phyloP scores from a whole-genome alignment of 2,888 invertebrate genomes.

The Apamea anceps region DNA sequence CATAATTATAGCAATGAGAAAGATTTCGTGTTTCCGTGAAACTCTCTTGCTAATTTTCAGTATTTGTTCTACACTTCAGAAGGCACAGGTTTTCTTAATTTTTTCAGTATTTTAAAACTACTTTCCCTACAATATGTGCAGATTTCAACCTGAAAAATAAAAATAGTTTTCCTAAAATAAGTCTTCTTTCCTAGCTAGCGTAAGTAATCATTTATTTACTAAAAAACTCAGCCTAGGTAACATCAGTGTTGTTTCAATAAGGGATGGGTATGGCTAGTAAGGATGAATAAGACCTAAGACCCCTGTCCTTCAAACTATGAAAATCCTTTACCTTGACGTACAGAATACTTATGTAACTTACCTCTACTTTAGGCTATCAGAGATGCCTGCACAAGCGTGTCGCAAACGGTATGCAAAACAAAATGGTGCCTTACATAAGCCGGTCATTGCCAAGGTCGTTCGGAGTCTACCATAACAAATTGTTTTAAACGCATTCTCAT shows the following conservation, averaged over 20 bases:
- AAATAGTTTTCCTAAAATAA: not conserved
- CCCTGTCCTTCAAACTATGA: too few species aligned
- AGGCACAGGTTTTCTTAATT: not conserved
- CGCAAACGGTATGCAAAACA: slow-evolving; percentile 68
- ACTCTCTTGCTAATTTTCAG: not conserved
- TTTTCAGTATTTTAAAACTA: not conserved
- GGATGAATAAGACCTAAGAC: too few species aligned
- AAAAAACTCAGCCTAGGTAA: too few species aligned
- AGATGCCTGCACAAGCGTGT: slow-evolving; percentile 53
- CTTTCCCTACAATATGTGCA: not conserved
- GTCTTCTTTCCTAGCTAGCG: not conserved
- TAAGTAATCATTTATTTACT: too few species aligned
- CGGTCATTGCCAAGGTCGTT: slow-evolving; percentile 74
- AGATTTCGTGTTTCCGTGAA: not conserved
- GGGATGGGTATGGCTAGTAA: too few species aligned
- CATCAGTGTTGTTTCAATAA: too few species aligned
- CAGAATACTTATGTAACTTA: slow-evolving; percentile 13
- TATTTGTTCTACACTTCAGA: not conserved
- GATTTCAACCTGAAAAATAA: not conserved
- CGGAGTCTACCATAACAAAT: slow-evolving; percentile 33
- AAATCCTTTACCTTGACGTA: too few species aligned
- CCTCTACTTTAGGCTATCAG: slow-evolving; percentile 12
- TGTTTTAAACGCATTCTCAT: slow-evolving; percentile 46
- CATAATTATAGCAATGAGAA: not conserved
- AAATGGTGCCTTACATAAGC: slow-evolving; percentile 61